Evolutionary conservation across 2,797 vertebrate genomes (phyloP), one percentile per base, ranked within the genome.

Genomic region (Danio choprae): DNA sequence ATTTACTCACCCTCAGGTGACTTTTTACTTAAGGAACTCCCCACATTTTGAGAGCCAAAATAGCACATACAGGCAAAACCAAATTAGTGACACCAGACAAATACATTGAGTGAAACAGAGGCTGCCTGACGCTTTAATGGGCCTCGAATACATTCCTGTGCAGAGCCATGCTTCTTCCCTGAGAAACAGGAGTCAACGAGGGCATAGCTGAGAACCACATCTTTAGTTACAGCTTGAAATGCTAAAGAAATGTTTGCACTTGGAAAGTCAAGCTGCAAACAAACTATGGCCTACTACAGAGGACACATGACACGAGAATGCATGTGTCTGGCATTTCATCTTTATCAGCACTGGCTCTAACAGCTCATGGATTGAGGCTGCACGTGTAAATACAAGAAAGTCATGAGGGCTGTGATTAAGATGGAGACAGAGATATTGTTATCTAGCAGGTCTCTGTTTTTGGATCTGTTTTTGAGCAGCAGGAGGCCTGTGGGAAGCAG

Each of bases 361-460:
- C 38, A 50, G 59, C 72, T 77, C 43, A 72, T 9, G 22, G 43
- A 70, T 74, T 73, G 6, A 83, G 41, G 56, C 77, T 44, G 44
- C 81, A 70, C 63, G 15, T 76, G 82, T 76, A 83, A 83, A 83
- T 82, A 85, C 51, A 64, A 56, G 67, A 7, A 18, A 74, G 81
- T 83, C 78, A 81, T 73, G 73, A 74, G 78, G 74, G 74, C 58
- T 48, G 58, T 5, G 77, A 71, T 83, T 85, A 74, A 60, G 78
- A 83, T 85, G 20, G 63, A 83, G 84, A 80, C 77, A 59, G 74
- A 80, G 78, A 83, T 83, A 77, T 3, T 53, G 29, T 60, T 80
- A 81, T 83, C 81, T 70, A n/a, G 38, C 48, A 63, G 59, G 58
- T 58, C 65, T 77, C 51, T 51, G 63, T 38, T 62, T 65, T 58